Percentiles rank a stretch among this genome's conserved stretches.
Evolutionary conservation across 2,888 invertebrate genomes (phyloP).

Genomic region (Germaria angustata): DNA sequence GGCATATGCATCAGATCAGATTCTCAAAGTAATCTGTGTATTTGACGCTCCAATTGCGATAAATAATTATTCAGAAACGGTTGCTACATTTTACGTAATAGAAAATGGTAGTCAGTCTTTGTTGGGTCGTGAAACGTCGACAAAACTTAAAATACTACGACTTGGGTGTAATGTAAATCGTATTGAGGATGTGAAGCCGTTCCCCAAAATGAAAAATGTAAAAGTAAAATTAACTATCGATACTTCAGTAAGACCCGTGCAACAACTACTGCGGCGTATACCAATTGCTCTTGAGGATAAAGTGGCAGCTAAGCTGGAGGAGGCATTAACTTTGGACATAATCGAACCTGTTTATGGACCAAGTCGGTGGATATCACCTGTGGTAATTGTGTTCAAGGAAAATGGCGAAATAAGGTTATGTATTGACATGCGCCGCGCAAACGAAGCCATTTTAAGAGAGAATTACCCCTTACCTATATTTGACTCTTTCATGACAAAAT

Average conservation of each 20-base stretch:
- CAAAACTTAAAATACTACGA: conserved; percentile 35
- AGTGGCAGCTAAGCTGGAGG: conserved; percentile 33
- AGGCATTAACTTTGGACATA: conserved; percentile 69
- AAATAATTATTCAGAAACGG: neutral
- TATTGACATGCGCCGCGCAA: no score
- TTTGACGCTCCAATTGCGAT: conserved; percentile 55
- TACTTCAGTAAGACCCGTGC: conserved; percentile 25
- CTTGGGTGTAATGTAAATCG: conserved; percentile 40
- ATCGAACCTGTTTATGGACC: conserved; percentile 73
- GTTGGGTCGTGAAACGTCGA: conserved; percentile 32
- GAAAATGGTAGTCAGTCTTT: conserved; percentile 45
- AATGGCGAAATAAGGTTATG: conserved; percentile 49
- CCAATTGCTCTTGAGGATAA: conserved; percentile 71
- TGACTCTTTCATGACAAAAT: conserved; percentile 27
- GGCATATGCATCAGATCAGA: conserved; percentile 51
- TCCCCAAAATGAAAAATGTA: conserved; percentile 42
- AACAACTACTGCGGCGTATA: conserved; percentile 65
- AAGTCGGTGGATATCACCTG: conserved; percentile 74
- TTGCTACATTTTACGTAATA: conserved; percentile 42
- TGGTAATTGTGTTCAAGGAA: conserved; percentile 69
- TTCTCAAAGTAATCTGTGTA: conserved; percentile 39
- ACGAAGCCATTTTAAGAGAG: no score
- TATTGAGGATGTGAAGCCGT: conserved; percentile 33
- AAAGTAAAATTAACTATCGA: conserved; percentile 28
- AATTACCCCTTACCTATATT: conserved; percentile 50